Base-by-base conservation (phyloP, 2,797 vertebrate genomes). In the Cossypha niveicapilla region DNA sequence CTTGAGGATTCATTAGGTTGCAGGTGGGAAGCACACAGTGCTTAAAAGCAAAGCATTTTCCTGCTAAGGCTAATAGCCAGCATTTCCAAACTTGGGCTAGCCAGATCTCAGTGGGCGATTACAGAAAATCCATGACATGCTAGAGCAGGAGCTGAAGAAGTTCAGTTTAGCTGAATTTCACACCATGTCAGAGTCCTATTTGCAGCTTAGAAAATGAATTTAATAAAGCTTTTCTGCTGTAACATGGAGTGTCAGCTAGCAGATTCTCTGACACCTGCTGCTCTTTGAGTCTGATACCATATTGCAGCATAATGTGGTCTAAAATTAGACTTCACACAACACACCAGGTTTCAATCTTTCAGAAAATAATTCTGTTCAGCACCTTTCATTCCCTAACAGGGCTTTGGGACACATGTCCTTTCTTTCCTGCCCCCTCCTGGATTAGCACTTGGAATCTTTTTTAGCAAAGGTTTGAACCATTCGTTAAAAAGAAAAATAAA, bases 221-320 rank as follows among this genome's bases (percentile, higher is more conserved):
- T 81, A 94, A 48, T 93, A 78, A 93, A 91, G 76, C 65, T 95
- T 88, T 91, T 74, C 84, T 91, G 89, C 97, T 88, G 78, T 75
- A 63, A 92, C 70, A 77, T 79, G 58, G 91, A 89, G 77, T 85
- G 85, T 88, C 86, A 95, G 88, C 67, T 67, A 95, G 95, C 90
- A 86, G 84, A 93, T 96, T 93, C 96, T 94, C 96, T 94, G 94
- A 97, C 93, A 96, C 95, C 96, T 96, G 95, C 96, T 97, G 94
- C 96, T 96, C 78, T 90, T 95, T 95, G 96, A 94, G 88, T 93
- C 95, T 91, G 83, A 85, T 94, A 93, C 91, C 88, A 96, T 91
- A 87, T 95, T 96, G 95, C 95, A 93, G 93, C 92, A 94, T 96
- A 92, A 93, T 95, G 92, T 80, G 76, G 70, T 94, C 96, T 96